Evolutionary conservation across 2,888 invertebrate species (phyloP).

Genomic region (Melinaea menophilus): DNA sequence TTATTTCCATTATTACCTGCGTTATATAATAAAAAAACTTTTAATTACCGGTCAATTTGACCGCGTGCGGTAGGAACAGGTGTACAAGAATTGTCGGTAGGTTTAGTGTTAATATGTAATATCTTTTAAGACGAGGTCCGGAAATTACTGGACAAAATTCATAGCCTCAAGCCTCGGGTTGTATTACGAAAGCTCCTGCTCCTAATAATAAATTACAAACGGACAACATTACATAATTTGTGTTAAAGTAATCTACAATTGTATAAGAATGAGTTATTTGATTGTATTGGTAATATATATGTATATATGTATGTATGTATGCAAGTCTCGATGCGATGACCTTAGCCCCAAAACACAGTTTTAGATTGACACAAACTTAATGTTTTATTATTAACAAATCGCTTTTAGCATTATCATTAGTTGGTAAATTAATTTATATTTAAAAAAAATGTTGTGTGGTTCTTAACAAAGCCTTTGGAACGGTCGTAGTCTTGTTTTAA

Average conservation of each 20-base stretch:
- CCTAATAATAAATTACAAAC: constrained; percentile 72
- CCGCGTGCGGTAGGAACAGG: too few species aligned
- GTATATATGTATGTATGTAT: constrained; percentile 24
- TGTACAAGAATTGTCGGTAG: too few species aligned
- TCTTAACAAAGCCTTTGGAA: too few species aligned
- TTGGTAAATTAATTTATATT: constrained; percentile 29
- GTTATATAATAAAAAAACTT: too few species aligned
- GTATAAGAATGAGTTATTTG: too few species aligned
- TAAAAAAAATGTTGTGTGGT: too few species aligned
- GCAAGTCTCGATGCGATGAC: constrained; percentile 37
- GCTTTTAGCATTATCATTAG: constrained; percentile 46
- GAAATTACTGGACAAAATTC: not conserved
- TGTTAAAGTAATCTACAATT: constrained; percentile 61
- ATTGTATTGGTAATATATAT: too few species aligned
- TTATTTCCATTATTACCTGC: too few species aligned
- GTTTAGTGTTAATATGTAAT: too few species aligned
- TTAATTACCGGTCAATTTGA: too few species aligned
- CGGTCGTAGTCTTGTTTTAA: too few species aligned
- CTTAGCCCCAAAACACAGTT: constrained; percentile 64
- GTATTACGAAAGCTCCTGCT: constrained; percentile 72
- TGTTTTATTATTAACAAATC: constrained; percentile 48
- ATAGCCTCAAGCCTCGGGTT: constrained; percentile 28
- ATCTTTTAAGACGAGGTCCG: not conserved
- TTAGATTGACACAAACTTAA: constrained; percentile 52
- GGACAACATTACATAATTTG: constrained; percentile 64